Conservation (phyloP, 2,797 vertebrate species). For the Arctocebus calabarensis region DNA sequence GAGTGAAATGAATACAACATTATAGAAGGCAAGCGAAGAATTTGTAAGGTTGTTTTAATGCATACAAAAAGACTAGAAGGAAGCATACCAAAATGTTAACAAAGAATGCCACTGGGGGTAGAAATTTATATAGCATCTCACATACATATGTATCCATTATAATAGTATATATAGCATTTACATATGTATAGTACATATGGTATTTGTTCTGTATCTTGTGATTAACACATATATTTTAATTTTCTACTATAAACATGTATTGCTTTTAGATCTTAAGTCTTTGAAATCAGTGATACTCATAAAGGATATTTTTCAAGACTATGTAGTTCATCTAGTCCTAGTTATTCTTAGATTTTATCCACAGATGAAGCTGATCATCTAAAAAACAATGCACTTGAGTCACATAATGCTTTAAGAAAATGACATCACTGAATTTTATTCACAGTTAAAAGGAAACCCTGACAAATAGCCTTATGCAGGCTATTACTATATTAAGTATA, state of each 20-base stretch:
- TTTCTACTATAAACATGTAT: constrained; percentile 44
- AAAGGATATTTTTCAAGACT: constrained; percentile 51
- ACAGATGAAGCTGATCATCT: constrained; percentile 19
- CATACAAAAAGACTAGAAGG: neutral
- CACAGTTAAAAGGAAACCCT: neutral
- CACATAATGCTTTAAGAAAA: constrained; percentile 43
- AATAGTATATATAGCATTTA: neutral
- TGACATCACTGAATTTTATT: neutral
- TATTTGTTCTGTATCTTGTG: neutral
- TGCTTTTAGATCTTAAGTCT: constrained; percentile 34
- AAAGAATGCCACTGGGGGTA: neutral
- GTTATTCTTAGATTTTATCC: constrained; percentile 11
- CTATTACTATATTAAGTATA: neutral
- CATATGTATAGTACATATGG: neutral
- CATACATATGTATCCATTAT: neutral
- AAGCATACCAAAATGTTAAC: neutral
- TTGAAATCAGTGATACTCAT: constrained; percentile 24
- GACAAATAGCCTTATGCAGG: neutral
- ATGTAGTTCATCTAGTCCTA: neutral
- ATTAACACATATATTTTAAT: constrained; percentile 3
- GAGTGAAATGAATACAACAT: constrained; percentile 14
- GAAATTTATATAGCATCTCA: neutral
- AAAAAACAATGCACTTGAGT: neutral
- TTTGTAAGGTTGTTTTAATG: constrained; percentile 12
- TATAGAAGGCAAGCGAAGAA: constrained; percentile 1